These are phyloP conservation scores for Coracias cyanogaster DNA, from an alignment of 2,797 vertebrate species.

Conservation along the genomic window DNA sequence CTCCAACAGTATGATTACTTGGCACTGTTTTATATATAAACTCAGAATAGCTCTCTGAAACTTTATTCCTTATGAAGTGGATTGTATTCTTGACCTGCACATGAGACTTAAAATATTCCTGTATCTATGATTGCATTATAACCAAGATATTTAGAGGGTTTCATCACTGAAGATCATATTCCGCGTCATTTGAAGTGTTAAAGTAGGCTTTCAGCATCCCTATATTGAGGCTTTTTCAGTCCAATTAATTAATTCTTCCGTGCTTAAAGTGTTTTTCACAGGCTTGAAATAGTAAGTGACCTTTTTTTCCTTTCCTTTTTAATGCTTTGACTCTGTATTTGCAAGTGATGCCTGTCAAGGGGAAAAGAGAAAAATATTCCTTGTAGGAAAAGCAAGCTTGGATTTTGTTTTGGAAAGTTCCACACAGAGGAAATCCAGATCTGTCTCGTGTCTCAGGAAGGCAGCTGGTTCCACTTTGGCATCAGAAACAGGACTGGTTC, in stretches of 20 bases:
- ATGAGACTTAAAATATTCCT: background rate
- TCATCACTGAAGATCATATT: background rate
- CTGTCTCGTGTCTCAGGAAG: background rate
- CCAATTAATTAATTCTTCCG: background rate
- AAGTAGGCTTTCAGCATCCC: background rate
- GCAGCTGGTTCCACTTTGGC: background rate
- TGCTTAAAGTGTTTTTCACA: background rate
- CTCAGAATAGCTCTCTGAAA: background rate
- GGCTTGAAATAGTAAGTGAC: background rate
- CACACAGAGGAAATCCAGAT: background rate
- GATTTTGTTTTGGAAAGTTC: conserved; percentile 27
- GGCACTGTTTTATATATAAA: background rate
- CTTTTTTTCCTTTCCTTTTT: background rate
- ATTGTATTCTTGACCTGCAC: background rate
- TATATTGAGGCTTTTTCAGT: background rate
- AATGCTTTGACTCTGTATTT: background rate
- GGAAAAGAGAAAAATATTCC: background rate
- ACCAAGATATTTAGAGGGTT: background rate
- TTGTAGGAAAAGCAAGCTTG: background rate
- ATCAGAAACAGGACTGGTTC: background rate
- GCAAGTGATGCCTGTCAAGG: background rate
- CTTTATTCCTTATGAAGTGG: background rate
- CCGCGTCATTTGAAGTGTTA: background rate
- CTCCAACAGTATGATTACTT: background rate
- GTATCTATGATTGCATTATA: background rate